Conservation (phyloP, 1,140 invertebrate genomes). For the Drosophila equinoxialis region DNA sequence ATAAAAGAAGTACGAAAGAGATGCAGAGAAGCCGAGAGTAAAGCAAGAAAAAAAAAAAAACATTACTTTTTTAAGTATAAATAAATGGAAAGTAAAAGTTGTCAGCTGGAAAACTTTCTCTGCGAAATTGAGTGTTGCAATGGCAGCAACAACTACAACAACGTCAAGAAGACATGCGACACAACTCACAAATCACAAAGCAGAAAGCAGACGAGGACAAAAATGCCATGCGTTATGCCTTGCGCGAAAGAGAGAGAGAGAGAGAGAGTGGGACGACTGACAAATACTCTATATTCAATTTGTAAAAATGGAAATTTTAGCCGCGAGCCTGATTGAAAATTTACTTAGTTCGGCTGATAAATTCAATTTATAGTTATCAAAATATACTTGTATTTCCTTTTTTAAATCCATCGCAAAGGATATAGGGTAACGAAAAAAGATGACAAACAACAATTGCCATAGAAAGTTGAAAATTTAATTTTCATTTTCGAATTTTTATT, state of each 20-base stretch:
- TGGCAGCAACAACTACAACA: not conserved
- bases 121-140: conserved; percentile 64
- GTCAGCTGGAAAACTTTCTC: conserved; percentile 34
- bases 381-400: not conserved
- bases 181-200: conserved; percentile 40
- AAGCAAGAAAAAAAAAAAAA: conserved; percentile 34
- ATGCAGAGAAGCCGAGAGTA: conserved; percentile 6
- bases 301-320: no score
- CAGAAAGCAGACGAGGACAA: conserved; percentile 26
- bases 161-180: not conserved
- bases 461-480: conserved; percentile 71
- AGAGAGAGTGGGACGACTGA: not conserved
- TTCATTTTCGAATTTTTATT: conserved; percentile 13
- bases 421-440: conserved; percentile 23
- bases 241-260: no score
- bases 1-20: conserved; percentile 47
- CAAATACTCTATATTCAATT: not conserved
- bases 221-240: not conserved
- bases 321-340: no score
- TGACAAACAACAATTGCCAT: conserved; percentile 50
- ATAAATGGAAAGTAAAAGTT: conserved; percentile 27
- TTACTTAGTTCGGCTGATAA: no score
- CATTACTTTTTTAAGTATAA: conserved; percentile 42
- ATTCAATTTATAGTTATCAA: no score
- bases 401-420: no score